Evolutionary conservation across 2,888 invertebrate species (phyloP), one percentile per base, ranked within the genome.

Genomic region (Lamproptera curius): DNA sequence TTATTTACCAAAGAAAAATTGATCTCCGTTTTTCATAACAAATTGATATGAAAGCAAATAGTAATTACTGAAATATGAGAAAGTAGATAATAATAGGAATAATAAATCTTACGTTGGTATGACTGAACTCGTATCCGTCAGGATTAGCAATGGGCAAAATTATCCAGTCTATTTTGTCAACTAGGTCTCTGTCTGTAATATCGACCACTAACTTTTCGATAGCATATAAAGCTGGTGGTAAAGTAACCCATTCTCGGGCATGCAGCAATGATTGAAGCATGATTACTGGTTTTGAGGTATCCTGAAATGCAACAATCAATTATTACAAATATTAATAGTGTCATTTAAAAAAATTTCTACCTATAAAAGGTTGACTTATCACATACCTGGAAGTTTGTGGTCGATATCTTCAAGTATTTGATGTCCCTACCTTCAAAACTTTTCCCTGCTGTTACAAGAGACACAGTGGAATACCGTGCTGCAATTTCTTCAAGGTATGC

Each of bases 191-290:
- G 56, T 91, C 90, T 4, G 76, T 79, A 5, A 86, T 68, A 59
- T 92, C 89, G 60, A 90, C 90, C 0, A 91, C 82, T 53, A 94
- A 66, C 64, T 93, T 91, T 52, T 90, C 84, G 49, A 93, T 91
- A 46, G 91, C 84, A 67, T 91, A 93, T 0, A 92, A 77, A 0
- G 91, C 91, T 0, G 90, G 84, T 1, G 92, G 89, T 0, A 92
- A 91, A 0, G 93, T 89, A 49, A 93, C 91, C 94, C 94, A 94
- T 75, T 94, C 94, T 39, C 93, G 89, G 0, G 91, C 89, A 61
- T 92, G 92, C 42, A 91, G 90, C 1, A 89, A 90, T 37, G 85
- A 91, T 52, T 92, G 92, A 15, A 92, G 80, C 53, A 91, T 73
- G 56, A 92, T 87, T 1, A 88, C 76, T 0, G 91, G 91, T 46